Evolutionary conservation across 1,140 invertebrate species (phyloP).

Genomic region (Drosophila repletoides): DNA sequence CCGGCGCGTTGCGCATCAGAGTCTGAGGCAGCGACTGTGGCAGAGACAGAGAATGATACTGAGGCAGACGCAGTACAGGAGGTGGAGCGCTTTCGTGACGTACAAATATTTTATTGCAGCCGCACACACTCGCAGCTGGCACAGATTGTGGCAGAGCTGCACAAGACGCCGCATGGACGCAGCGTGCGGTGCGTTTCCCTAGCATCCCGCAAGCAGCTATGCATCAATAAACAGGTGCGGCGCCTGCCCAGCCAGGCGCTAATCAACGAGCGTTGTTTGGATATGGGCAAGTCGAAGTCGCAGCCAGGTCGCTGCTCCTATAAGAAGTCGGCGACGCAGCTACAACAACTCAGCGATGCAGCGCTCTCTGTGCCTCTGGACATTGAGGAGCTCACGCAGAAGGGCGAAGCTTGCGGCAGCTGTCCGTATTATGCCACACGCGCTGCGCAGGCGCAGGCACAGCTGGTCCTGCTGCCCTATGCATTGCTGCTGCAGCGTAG

Average conservation of each 20-base stretch:
- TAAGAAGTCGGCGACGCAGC: constrained; percentile 87
- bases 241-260: constrained; percentile 89
- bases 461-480: constrained; percentile 92
- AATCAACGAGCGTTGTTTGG: constrained; percentile 97
- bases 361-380: constrained; percentile 90
- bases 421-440: constrained; percentile 96
- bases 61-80: not conserved
- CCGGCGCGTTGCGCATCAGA: not conserved
- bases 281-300: constrained; percentile 83
- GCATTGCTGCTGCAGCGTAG: constrained; percentile 93
- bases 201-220: constrained; percentile 96
- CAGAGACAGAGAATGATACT: not conserved
- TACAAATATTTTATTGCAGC: constrained; percentile 95
- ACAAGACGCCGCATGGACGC: constrained; percentile 90
- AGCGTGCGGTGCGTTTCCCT: constrained; percentile 91
- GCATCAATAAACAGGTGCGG: constrained; percentile 93
- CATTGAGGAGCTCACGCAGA: constrained; percentile 92
- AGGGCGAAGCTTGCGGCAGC: constrained; percentile 88
- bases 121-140: constrained; percentile 98
- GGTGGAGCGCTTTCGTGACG: constrained; percentile 79
- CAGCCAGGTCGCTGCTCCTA: constrained; percentile 84
- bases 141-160: constrained; percentile 96
- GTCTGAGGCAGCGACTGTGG: not conserved
- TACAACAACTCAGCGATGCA: constrained; percentile 86
- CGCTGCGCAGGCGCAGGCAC: constrained; percentile 90